Conservation (phyloP, 1,140 invertebrate species). For the Dufourea novaeangliae region DNA sequence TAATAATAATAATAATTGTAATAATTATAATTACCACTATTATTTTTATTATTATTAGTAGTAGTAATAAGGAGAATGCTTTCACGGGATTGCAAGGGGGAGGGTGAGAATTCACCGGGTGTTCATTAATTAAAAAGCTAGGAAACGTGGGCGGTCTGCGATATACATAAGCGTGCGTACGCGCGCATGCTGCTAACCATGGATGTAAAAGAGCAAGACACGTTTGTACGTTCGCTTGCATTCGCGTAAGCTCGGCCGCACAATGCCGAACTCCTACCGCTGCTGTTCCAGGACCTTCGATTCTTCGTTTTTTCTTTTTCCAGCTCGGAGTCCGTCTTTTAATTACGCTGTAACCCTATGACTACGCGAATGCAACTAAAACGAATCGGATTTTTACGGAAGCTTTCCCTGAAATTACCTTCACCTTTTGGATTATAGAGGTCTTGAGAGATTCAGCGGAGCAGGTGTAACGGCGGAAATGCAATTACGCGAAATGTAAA, state of each 20-base stretch:
- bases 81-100: not conserved
- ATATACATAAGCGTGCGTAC: conserved; percentile 18
- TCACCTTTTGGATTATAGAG: no score
- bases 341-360: no score
- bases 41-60: conserved; percentile 57
- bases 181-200: conserved; percentile 21
- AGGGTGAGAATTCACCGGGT: conserved; percentile 61
- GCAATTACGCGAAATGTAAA: no score
- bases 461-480: no score
- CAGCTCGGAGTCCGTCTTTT: no score
- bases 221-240: not conserved
- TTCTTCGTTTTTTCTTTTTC: conserved; percentile 68
- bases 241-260: no score
- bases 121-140: conserved; percentile 77
- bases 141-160: conserved; percentile 42
- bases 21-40: conserved; percentile 17
- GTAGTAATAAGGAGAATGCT: conserved; percentile 31
- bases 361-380: no score
- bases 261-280: not conserved
- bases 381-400: no score
- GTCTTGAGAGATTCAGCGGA: no score
- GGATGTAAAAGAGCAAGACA: conserved; percentile 37
- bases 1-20: not conserved
- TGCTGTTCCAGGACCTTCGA: conserved; percentile 30
- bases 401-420: no score